A percentile compares a stretch with the other conserved stretches of the same genome.
Evolutionary conservation across 2,113 vertebrate genomes (phyloP).

Genomic region (Motacilla tschutschensis): DNA sequence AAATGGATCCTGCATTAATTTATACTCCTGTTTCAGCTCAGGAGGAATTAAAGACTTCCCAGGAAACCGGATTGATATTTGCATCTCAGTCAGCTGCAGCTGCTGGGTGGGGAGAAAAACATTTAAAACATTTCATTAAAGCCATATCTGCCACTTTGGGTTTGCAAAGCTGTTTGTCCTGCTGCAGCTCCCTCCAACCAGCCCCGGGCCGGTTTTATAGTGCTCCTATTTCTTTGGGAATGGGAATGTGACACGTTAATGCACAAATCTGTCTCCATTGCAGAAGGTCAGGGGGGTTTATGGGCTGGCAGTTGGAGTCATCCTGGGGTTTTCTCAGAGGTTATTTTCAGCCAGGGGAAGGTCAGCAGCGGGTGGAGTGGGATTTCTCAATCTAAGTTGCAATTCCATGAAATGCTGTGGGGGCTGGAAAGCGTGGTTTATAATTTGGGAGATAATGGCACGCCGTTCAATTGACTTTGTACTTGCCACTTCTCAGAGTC

Average conservation of each 20-base stretch:
- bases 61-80: background rate
- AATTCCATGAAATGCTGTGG: background rate
- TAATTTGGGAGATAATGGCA: conserved; percentile 28
- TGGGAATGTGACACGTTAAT: background rate
- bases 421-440: background rate
- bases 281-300: background rate
- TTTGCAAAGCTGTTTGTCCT: background rate
- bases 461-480: conserved; percentile 4
- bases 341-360: conserved; percentile 11
- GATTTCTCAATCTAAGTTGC: background rate
- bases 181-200: background rate
- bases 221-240: background rate
- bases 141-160: background rate
- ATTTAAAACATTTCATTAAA: background rate
- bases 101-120: background rate
- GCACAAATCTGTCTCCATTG: background rate
- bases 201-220: fast-evolving
- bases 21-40: background rate
- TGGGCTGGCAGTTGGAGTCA: background rate
- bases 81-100: background rate
- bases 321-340: background rate
- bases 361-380: background rate
- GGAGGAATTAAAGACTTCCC: conserved; percentile 2
- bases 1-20: background rate
- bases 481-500: background rate